Percentiles rank a stretch among this genome's conserved stretches.
Evolutionary conservation across 1,140 invertebrate genomes (phyloP).

Genomic region (Drosophila leontia): DNA sequence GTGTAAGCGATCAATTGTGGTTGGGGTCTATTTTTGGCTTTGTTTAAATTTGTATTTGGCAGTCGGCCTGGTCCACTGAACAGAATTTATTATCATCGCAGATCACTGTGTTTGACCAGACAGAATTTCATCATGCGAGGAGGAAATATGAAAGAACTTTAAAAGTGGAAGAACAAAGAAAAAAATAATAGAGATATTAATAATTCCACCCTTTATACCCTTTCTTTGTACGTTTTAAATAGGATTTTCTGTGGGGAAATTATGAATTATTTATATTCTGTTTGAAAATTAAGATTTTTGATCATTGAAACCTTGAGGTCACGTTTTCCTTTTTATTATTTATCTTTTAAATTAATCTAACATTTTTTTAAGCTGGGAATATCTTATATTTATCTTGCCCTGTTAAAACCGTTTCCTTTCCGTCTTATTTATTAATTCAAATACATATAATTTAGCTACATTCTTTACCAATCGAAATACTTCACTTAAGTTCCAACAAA

Average conservation of each 20-base stretch:
- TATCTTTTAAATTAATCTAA: background rate
- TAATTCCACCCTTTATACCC: background rate
- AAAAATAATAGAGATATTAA: background rate
- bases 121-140: constrained; percentile 13
- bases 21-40: constrained; percentile 52
- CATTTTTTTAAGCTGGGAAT: background rate
- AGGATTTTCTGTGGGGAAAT: background rate
- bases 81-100: constrained; percentile 17
- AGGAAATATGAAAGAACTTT: background rate
- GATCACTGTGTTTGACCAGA: constrained; percentile 30
- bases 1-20: constrained; percentile 55
- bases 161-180: constrained; percentile 10
- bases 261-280: background rate
- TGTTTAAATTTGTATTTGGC: constrained; percentile 44
- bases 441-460: no score
- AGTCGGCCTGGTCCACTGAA: constrained; percentile 33
- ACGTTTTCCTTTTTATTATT: background rate
- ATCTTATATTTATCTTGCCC: background rate
- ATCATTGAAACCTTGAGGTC: background rate
- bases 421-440: background rate
- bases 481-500: background rate
- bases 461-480: background rate
- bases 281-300: background rate
- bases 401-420: background rate
- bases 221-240: background rate